phyloP scores from a whole-genome alignment of 2,888 invertebrate genomes.

The Andrena camellia region DNA sequence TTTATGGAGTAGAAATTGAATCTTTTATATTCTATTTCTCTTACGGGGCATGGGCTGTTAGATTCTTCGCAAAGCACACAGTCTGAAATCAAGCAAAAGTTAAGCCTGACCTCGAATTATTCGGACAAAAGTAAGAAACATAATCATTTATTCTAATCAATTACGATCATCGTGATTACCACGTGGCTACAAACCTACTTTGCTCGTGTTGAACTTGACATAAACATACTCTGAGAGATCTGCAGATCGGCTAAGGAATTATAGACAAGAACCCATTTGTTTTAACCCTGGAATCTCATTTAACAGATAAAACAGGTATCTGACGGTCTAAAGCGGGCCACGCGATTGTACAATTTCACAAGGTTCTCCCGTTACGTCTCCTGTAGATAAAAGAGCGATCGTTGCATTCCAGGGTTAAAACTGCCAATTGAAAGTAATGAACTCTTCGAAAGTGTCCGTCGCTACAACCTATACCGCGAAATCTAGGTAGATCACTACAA shows the following conservation, averaged over 20 bases:
- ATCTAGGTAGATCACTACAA: conserved; percentile 57
- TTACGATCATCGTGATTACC: conserved; percentile 1
- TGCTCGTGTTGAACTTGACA: conserved; percentile 41
- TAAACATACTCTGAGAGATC: conserved; percentile 68
- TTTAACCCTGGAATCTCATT: conserved; percentile 53
- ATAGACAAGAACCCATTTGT: conserved; percentile 28
- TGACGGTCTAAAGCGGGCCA: not conserved
- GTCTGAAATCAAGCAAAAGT: conserved; percentile 25
- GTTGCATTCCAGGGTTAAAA: conserved; percentile 40
- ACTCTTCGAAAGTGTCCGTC: conserved; percentile 31
- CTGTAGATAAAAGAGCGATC: not conserved
- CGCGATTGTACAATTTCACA: not conserved
- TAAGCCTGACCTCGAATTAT: not conserved
- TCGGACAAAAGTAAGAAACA: conserved; percentile 21
- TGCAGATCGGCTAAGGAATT: conserved; percentile 55
- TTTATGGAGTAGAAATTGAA: not conserved
- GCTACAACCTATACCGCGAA: conserved; percentile 57
- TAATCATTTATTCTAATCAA: conserved; percentile 38
- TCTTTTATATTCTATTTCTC: not conserved
- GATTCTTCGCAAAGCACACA: not conserved
- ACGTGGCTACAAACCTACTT: conserved; percentile 26
- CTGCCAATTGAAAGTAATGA: conserved; percentile 14
- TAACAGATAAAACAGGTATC: not conserved
- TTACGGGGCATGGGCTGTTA: not conserved
- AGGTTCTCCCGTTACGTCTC: not conserved